Base-by-base conservation (phyloP, 2,888 invertebrate species). In the Platycheirus albimanus region DNA sequence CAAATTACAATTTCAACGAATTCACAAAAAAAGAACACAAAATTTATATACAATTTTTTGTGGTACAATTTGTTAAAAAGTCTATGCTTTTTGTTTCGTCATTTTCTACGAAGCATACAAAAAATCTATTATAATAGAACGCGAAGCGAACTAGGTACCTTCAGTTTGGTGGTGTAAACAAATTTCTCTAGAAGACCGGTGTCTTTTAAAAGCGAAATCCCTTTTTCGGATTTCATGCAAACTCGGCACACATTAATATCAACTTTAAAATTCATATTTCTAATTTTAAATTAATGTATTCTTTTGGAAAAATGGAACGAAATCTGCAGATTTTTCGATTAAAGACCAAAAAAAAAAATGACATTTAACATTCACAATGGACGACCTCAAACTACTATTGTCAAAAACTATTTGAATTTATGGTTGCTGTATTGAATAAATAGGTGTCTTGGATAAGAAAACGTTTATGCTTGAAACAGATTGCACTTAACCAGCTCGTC, bases 241-340 rank as follows among this genome's bases (percentile, higher is more conserved):
- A 88, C 87, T 3, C 89, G 86, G 47, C 89, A 89, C 36, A 88
- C 87, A 71, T 86, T 87, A 47, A 89, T 87, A 86, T 88, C 88
- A 15, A 88, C 87, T 85, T 87, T 85, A 45, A 87, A 86, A 87
- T 86, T 87, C 88, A 89, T 88, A 1, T 28, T 76, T 71, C 49
- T 15, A 33, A 8, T 13, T 58, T 33, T 13, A 41, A 41, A 41
- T 13, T 41, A 3, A 41, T 6, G n/a, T n/a, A 41, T 41, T 41
- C 2, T 3, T 13, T 13, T 13, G 1, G 6, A 13, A 41, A n/a
- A 13, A 41, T 8, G 8, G 36, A 36, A 36, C 3, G 20, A 30
- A 61, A 17, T 2, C 2, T 28, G 19, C 24, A 87, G 5, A 7
- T 36, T 66, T 71, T 67, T 20, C 41, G 6, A 11, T 45, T 28